Evolutionary conservation across 2,888 invertebrate genomes (phyloP).

Genomic region (Brenthis daphne): DNA sequence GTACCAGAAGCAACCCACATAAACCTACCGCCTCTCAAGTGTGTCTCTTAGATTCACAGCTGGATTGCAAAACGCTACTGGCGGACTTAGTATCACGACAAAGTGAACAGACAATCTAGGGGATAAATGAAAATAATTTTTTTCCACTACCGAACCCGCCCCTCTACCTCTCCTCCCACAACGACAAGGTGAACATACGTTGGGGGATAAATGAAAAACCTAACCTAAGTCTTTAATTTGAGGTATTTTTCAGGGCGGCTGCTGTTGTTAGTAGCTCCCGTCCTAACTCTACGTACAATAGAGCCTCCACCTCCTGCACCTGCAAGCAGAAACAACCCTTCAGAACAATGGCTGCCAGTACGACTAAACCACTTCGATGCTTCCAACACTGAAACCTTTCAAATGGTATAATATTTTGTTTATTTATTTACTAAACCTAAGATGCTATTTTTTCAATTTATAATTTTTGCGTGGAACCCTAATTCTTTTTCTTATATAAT

Average conservation of each 20-base stretch:
- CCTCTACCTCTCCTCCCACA: too few species aligned
- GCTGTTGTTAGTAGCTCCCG: conserved; percentile 49
- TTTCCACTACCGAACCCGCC: too few species aligned
- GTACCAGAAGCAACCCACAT: too few species aligned
- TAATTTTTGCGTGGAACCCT: too few species aligned
- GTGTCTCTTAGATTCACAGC: too few species aligned
- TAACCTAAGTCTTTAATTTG: neutral
- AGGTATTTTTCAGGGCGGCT: conserved; percentile 47
- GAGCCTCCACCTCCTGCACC: conserved; percentile 54
- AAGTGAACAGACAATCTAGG: neutral
- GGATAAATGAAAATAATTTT: neutral
- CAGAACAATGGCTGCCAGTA: conserved; percentile 65
- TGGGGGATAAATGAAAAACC: neutral
- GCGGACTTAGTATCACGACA: neutral
- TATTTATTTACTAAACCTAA: too few species aligned
- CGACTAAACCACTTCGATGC: conserved; percentile 80
- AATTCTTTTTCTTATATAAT: too few species aligned
- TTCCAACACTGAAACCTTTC: conserved; percentile 72
- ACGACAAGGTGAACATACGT: too few species aligned
- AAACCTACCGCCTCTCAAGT: too few species aligned
- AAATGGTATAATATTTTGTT: conserved; percentile 63
- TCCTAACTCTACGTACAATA: conserved; percentile 49
- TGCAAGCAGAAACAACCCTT: conserved; percentile 39
- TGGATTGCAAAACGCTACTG: too few species aligned
- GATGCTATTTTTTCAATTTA: too few species aligned